Evolutionary conservation across 1,140 invertebrate genomes (phyloP), one percentile per base, ranked within the genome.

Genomic region (Pseudomyrmex cubaensis): DNA sequence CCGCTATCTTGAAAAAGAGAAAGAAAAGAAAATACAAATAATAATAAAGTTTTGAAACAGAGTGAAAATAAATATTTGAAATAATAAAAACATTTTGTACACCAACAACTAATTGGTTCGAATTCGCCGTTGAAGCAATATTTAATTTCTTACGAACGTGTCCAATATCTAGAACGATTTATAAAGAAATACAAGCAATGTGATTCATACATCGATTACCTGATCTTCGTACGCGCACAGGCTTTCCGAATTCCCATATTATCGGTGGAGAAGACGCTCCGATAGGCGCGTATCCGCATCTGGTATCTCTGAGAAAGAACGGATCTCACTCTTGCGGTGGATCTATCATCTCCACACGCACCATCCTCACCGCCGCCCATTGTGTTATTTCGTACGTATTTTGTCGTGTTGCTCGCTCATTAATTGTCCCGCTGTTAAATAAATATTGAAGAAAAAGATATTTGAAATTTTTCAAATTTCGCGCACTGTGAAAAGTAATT

Each of bases 351-450:
- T 93, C 92, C 8, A 85, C 87, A 0, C 89, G 92, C 64, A 95
- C 92, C 78, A 92, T 96, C 50, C 87, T 96, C 2, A 95, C 95
- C 0, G 95, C 96, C 2, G 95, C 95, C 48, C 96, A 96, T 83
- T 96, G 95, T 85, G 85, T 95, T 1, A 13, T 57, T 22, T 10
- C 10, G 92, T 93, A 90, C 74, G 50, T 85, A 67, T 54, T 35
- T 48, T 15, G 35, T 44, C 59, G 25, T 25, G 25, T 25, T 25
- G 25, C 25, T 35, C 35, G 35, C 46, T 44, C 61, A 2, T 70
- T 44, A 13, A 35, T 35, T 20, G 78, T 50, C 52, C 57, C 64
- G 17, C 2, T 12, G 13, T 22, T 1, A 35, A 2, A 48, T 8
- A 46, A 8, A 62, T 22, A 48, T 61, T 75, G 0, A 35, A 35